These are phyloP conservation scores for Ectemnius lituratus DNA, from an alignment of 2,888 invertebrate species.

Conservation along the genomic window DNA sequence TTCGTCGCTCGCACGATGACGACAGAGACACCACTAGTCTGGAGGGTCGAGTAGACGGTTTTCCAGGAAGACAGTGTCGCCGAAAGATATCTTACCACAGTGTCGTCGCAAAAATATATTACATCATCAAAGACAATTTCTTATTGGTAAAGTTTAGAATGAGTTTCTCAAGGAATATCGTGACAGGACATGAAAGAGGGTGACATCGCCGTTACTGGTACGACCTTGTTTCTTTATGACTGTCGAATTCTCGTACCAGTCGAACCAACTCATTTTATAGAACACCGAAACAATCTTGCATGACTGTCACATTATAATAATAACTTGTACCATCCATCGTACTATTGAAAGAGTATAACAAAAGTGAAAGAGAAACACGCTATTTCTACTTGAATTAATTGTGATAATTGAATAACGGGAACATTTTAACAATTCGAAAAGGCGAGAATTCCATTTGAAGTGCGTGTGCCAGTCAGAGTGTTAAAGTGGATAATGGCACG, in stretches of 20 bases:
- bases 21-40: too few species aligned
- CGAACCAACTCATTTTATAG: not conserved
- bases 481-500: conserved; percentile 39
- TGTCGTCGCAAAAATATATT: too few species aligned
- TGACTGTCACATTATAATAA: not conserved
- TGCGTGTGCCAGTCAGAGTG: conserved; percentile 22
- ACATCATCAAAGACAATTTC: too few species aligned
- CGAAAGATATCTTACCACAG: too few species aligned
- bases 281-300: too few species aligned
- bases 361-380: too few species aligned
- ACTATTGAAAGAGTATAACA: too few species aligned
- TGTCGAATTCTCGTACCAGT: conserved; percentile 43
- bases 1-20: too few species aligned
- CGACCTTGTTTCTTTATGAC: conserved; percentile 28
- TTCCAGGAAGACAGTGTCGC: too few species aligned
- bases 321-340: not conserved
- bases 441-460: conserved; percentile 28
- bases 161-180: conserved; percentile 30
- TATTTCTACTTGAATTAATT: not conserved
- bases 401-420: conserved; percentile 18
- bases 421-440: conserved; percentile 8
- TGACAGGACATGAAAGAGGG: conserved; percentile 39
- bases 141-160: too few species aligned
- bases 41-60: too few species aligned
- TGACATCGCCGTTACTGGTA: conserved; percentile 48